phyloP scores from a whole-genome alignment of 2,888 invertebrate genomes.

The Furcula furcula region DNA sequence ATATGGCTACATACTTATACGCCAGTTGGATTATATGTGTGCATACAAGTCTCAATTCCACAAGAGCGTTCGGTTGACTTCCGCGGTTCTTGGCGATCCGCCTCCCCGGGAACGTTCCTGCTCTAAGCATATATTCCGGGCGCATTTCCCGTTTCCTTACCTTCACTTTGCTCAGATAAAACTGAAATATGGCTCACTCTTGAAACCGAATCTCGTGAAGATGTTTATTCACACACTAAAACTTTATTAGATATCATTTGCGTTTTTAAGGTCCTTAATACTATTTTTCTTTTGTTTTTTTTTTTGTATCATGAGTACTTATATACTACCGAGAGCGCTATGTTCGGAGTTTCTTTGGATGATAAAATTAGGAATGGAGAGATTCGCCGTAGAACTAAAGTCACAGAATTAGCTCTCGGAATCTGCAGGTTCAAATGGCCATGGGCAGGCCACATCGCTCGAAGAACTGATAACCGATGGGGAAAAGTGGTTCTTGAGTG shows the following conservation, averaged over 20 bases:
- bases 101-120: constrained; percentile 11
- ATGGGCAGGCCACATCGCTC: too few species aligned
- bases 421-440: too few species aligned
- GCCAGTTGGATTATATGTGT: not conserved
- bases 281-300: too few species aligned
- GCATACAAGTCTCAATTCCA: constrained; percentile 10
- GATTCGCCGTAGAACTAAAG: too few species aligned
- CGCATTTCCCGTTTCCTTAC: constrained; percentile 41
- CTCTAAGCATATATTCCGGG: constrained; percentile 37
- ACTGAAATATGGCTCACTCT: constrained; percentile 33
- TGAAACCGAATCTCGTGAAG: constrained; percentile 13
- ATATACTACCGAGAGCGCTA: too few species aligned
- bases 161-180: constrained; percentile 41
- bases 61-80: constrained; percentile 12
- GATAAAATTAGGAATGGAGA: too few species aligned
- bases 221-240: not conserved
- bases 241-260: not conserved
- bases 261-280: too few species aligned
- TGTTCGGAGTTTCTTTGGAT: too few species aligned
- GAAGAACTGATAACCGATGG: too few species aligned
- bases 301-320: too few species aligned
- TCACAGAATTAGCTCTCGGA: too few species aligned
- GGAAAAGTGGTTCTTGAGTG: too few species aligned
- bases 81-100: constrained; percentile 5
- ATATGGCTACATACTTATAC: not conserved